Evolutionary conservation across 2,113 vertebrate species (phyloP).

Genomic region (Nycticebus coucang): DNA sequence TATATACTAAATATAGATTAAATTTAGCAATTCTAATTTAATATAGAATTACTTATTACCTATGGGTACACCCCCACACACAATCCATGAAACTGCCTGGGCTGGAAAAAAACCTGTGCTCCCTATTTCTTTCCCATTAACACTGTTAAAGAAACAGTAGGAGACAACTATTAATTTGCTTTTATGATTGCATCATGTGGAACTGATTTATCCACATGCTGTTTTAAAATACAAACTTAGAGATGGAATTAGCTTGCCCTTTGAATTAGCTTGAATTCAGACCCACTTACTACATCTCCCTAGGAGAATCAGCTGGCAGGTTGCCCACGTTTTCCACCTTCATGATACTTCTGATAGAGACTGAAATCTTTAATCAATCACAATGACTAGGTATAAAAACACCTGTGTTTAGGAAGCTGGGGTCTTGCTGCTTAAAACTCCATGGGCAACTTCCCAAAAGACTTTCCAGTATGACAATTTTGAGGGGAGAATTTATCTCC

Average conservation of each 20-base stretch:
- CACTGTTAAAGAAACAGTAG: background rate
- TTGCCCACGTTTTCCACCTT: background rate
- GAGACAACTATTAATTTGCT: background rate
- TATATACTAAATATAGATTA: background rate
- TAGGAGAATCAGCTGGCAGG: background rate
- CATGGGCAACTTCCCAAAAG: background rate
- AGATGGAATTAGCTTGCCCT: background rate
- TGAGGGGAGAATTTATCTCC: background rate
- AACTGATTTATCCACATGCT: background rate
- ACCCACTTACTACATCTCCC: background rate
- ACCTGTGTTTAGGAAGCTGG: background rate
- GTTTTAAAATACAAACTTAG: background rate
- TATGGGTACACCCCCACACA: background rate
- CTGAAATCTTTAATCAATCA: background rate
- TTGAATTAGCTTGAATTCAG: background rate
- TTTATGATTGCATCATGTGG: background rate
- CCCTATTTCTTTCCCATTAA: background rate
- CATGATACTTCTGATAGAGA: background rate
- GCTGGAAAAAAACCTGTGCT: background rate
- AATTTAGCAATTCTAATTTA: background rate
- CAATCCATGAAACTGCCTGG: background rate
- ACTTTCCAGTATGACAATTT: background rate
- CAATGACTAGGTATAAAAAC: background rate
- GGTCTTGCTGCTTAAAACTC: background rate
- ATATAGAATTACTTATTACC: background rate